Percentiles rank a stretch among this genome's conserved stretches.
Conservation (phyloP, 2,113 vertebrate genomes). For the Zosterops borbonicus region DNA sequence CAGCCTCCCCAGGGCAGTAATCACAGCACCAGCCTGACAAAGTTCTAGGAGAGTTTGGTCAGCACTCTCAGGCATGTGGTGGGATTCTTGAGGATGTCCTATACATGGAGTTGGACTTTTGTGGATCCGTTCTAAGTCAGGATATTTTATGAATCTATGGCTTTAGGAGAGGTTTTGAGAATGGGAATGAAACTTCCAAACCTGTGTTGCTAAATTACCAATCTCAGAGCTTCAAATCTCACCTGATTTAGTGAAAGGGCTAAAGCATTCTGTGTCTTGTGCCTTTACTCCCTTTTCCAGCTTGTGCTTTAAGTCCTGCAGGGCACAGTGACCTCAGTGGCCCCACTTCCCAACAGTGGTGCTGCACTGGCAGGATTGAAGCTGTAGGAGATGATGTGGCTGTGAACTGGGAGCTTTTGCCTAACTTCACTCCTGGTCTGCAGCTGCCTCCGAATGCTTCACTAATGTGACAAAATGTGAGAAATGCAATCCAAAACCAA, state of each 20-base stretch:
- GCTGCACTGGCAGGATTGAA: not conserved
- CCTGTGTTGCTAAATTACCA: not conserved
- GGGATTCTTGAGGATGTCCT: not conserved
- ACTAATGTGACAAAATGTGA: not conserved
- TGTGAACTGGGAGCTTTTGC: not conserved
- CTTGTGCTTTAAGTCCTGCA: fast-evolving
- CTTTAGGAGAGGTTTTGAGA: not conserved
- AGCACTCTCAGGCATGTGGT: not conserved
- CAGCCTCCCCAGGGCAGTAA: not conserved
- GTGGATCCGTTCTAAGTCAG: not conserved
- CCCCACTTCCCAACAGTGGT: fast-evolving
- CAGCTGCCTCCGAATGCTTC: not conserved
- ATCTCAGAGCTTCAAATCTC: not conserved
- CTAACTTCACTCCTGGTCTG: not conserved
- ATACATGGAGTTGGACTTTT: not conserved
- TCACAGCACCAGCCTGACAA: not conserved
- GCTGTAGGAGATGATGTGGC: not conserved
- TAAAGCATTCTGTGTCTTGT: not conserved
- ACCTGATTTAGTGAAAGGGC: not conserved
- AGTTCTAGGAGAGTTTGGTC: not conserved
- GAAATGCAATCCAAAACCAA: not conserved
- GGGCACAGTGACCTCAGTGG: fast-evolving
- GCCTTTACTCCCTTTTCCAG: not conserved
- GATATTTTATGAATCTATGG: not conserved
- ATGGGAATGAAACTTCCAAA: not conserved